These are phyloP conservation scores for Chaitophorus viminalis DNA, from an alignment of 2,888 invertebrate genomes.

Conservation along the genomic window DNA sequence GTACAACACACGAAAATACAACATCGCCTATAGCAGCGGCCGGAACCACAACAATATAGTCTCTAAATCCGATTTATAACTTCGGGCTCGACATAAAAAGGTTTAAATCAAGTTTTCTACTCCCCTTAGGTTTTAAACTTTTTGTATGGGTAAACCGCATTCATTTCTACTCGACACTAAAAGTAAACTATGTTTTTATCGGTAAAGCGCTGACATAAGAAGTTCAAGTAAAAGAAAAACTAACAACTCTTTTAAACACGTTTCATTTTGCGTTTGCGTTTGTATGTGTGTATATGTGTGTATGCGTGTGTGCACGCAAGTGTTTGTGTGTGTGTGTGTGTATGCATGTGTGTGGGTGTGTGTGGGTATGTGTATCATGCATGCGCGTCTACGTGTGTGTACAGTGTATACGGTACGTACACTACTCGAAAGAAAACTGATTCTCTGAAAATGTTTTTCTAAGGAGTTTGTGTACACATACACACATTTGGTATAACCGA, in stretches of 20 bases:
- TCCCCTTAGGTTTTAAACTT: conserved; percentile 45
- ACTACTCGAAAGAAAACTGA: conserved; percentile 25
- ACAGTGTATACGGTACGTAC: too few relatives aligned
- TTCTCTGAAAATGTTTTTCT: conserved; percentile 18
- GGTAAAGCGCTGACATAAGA: conserved; percentile 30
- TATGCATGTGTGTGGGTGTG: too few relatives aligned
- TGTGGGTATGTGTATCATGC: too few relatives aligned
- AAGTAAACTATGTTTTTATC: conserved; percentile 51
- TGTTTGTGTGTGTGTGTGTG: too few relatives aligned
- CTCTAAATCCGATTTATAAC: conserved; percentile 57
- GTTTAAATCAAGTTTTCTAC: conserved; percentile 57
- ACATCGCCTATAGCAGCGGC: not conserved
- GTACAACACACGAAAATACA: not conserved
- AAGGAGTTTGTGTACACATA: not conserved
- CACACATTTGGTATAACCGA: not conserved
- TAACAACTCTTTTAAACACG: conserved; percentile 51
- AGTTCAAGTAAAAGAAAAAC: conserved; percentile 3
- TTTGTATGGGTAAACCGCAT: conserved; percentile 32
- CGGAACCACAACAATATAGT: conserved; percentile 13
- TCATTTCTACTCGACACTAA: conserved; percentile 37
- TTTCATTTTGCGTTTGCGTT: conserved; percentile 3
- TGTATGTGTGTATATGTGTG: too few relatives aligned
- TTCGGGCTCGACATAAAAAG: conserved; percentile 27
- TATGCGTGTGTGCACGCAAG: too few relatives aligned
- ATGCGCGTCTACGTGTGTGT: too few relatives aligned